These are phyloP conservation scores for Spatula versicolor DNA, from an alignment of 2,797 vertebrate genomes.

Conservation along the genomic window DNA sequence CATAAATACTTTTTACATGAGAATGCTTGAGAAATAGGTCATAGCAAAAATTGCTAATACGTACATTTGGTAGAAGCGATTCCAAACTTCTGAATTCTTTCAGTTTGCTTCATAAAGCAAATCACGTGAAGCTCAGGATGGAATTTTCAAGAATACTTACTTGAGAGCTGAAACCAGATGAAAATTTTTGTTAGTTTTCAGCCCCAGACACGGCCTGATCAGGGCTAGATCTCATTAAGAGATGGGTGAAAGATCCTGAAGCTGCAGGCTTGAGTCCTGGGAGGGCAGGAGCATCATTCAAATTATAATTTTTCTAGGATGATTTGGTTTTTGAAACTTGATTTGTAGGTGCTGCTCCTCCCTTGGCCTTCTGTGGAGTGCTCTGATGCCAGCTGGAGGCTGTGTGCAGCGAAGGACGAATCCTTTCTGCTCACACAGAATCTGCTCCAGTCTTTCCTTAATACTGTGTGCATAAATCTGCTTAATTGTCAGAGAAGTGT, in stretches of 20 bases:
- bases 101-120: constrained; percentile 4
- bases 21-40: constrained; percentile 68
- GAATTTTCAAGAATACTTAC: not conserved
- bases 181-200: not conserved
- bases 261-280: not conserved
- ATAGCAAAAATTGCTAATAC: constrained; percentile 23
- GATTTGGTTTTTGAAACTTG: not conserved
- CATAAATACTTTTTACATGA: constrained; percentile 68
- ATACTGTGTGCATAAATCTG: not conserved
- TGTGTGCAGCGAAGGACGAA: not conserved
- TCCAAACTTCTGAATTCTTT: constrained; percentile 3
- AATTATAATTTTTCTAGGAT: not conserved
- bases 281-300: not conserved
- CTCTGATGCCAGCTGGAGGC: not conserved
- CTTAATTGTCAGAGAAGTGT: not conserved
- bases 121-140: not conserved
- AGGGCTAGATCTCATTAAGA: not conserved
- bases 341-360: not conserved
- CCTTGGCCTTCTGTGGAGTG: too few species aligned
- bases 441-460: not conserved
- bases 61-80: not conserved
- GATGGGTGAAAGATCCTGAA: not conserved
- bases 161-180: not conserved
- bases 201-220: not conserved
- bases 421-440: not conserved